Percentiles rank a stretch among this genome's conserved stretches.
These are phyloP conservation scores for Euglossa dilemma DNA, from an alignment of 1,140 invertebrate genomes.

Conservation along the genomic window DNA sequence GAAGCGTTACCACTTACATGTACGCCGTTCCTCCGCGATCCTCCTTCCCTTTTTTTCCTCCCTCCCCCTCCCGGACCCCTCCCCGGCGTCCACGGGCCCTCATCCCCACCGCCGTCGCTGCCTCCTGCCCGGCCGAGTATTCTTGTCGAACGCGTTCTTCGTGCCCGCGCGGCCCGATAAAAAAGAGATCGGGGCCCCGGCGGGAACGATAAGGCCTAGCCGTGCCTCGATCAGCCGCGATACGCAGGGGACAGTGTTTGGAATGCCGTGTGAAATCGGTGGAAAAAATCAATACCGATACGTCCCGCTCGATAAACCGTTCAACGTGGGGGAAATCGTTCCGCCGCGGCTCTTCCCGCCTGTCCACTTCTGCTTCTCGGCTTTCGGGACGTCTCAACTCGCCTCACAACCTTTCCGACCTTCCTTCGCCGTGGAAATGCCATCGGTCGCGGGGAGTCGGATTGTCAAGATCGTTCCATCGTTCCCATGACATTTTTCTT, in stretches of 20 bases:
- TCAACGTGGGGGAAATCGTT: background rate
- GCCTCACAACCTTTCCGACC: too few relatives aligned
- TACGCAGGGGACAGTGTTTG: conserved; percentile 39
- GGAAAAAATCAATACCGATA: conserved; percentile 46
- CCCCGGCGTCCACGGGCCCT: conserved; percentile 6
- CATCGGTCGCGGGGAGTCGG: too few relatives aligned
- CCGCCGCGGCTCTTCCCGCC: background rate
- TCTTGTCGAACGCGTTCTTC: conserved; percentile 57
- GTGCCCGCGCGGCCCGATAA: conserved; percentile 44
- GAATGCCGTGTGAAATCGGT: conserved; percentile 44
- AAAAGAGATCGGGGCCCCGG: conserved; percentile 34
- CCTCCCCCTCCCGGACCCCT: too few relatives aligned
- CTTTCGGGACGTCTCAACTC: background rate
- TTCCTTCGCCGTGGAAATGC: too few relatives aligned
- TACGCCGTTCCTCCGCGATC: conserved; percentile 57
- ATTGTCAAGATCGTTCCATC: too few relatives aligned
- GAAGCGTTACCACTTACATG: conserved; percentile 70
- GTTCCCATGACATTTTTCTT: too few relatives aligned
- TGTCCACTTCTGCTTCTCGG: background rate
- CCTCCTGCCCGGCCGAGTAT: conserved; percentile 18
- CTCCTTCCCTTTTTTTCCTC: conserved; percentile 22
- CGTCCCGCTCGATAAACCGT: conserved; percentile 18
- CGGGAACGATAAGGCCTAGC: conserved; percentile 21
- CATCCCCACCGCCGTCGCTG: background rate
- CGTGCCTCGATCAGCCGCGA: conserved; percentile 32